Percentiles rank a stretch among this genome's conserved stretches.
phyloP scores from a whole-genome alignment of 1,140 invertebrate genomes.

The Drosophila santomea region DNA sequence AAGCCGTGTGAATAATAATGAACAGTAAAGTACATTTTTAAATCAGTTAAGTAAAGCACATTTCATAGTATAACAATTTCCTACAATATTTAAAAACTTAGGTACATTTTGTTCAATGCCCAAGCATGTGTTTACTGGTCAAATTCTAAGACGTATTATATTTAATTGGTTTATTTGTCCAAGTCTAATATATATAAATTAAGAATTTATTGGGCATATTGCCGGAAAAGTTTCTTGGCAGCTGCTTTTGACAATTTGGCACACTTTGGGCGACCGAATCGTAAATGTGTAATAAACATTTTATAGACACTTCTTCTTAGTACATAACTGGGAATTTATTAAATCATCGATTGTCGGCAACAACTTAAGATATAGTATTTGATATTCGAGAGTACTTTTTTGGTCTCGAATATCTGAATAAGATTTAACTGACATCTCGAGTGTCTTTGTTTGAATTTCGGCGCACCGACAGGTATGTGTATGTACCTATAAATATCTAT shows the following conservation, averaged over 20 bases:
- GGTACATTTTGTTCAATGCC: neutral
- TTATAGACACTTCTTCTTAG: slow-evolving; percentile 7
- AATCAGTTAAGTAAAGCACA: neutral
- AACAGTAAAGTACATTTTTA: neutral
- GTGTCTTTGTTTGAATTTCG: slow-evolving; percentile 60
- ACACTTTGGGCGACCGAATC: slow-evolving; percentile 8
- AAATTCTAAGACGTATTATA: slow-evolving; percentile 54
- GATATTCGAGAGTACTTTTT: slow-evolving; percentile 19
- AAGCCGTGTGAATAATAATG: no score
- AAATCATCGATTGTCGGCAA: slow-evolving; percentile 52
- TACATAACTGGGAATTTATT: slow-evolving; percentile 28
- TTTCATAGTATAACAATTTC: neutral
- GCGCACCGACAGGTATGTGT: slow-evolving; percentile 16
- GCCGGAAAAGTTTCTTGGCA: slow-evolving; percentile 33
- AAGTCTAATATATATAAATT: slow-evolving; percentile 12
- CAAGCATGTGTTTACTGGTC: slow-evolving; percentile 1
- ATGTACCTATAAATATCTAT: slow-evolving; percentile 31
- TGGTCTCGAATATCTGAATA: slow-evolving; percentile 10
- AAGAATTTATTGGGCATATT: slow-evolving; percentile 41
- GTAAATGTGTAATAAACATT: slow-evolving; percentile 36
- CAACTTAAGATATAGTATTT: slow-evolving; percentile 41
- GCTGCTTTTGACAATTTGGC: slow-evolving; percentile 29
- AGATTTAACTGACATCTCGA: slow-evolving; percentile 30
- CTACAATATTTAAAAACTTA: neutral
- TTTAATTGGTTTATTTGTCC: slow-evolving; percentile 28